Conservation (phyloP, 2,113 vertebrate genomes). For the Mormyrus iriodes region DNA sequence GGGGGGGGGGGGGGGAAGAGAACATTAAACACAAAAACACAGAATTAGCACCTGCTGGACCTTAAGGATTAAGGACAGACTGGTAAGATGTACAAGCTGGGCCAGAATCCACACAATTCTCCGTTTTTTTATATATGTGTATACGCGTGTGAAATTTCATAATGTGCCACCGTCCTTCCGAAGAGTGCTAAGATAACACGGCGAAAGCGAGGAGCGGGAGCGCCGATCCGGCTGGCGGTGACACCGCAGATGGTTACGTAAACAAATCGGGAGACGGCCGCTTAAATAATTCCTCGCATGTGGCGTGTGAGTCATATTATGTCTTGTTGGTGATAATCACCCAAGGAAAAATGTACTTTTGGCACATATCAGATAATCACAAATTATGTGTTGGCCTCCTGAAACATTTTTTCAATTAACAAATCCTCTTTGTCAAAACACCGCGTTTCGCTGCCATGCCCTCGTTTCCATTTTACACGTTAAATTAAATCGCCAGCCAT, state of each 20-base stretch:
- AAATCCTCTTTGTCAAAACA: neutral
- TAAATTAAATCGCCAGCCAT: neutral
- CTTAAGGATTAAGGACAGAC: neutral
- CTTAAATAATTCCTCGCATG: slow-evolving; percentile 12
- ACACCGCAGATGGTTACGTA: slow-evolving; percentile 15
- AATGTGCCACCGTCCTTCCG: neutral
- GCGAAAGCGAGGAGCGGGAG: neutral
- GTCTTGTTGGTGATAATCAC: slow-evolving; percentile 1
- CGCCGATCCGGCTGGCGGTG: neutral
- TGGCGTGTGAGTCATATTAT: neutral
- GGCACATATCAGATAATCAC: slow-evolving; percentile 1
- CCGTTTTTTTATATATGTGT: neutral
- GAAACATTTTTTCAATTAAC: slow-evolving; percentile 1
- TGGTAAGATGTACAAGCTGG: neutral
- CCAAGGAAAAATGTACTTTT: slow-evolving; percentile 6
- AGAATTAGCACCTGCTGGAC: slow-evolving; percentile 23
- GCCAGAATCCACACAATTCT: neutral
- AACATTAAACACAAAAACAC: slow-evolving; percentile 44
- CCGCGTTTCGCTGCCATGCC: neutral
- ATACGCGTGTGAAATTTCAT: neutral
- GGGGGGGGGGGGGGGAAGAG: slow-evolving; percentile 58
- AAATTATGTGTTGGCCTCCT: neutral
- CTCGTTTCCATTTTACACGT: neutral
- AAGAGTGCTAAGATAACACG: neutral
- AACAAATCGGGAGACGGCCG: neutral